Evolutionary conservation across 2,113 vertebrate species (phyloP), one percentile per base, ranked within the genome.

Genomic region (Cromileptes altivelis): DNA sequence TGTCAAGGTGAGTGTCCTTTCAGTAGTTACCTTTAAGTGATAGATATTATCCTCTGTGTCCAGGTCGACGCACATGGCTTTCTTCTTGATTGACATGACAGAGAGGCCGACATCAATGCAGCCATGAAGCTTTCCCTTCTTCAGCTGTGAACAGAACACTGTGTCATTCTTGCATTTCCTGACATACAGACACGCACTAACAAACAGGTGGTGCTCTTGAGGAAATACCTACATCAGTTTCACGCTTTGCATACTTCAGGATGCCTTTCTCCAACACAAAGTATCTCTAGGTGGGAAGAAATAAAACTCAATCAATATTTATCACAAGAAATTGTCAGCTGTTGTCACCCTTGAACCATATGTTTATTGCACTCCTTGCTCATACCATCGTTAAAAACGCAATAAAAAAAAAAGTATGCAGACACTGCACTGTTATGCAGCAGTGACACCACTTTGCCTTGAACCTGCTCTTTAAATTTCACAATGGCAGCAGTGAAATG

Each of bases 31-130:
- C 96, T 99, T 99, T 37, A 99, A 91, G 82, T 99, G 98, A 85
- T 97, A 99, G 93, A 99, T 98, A 89, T 99, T 98, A 56, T 99
- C 96, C 85, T 97, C 98, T 0, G 98, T 97, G 94, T 99, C 97
- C 73, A 99, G 88, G 84, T 99, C 98, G 42, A 99, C 97, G 88
- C 98, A 98, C 94, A 97, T 97, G 61, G 96, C 95, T 23, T 98
- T 98, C 90, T 99, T 98, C 92, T 99, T 99, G 76, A 99, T 96
- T 1, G 98, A 97, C 98, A 99, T 99, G 81, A 99, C 98, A 0
- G 98, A 99, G 70, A 99, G 97, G 12, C 98, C 98, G 1, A 99
- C 96, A 5, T 99, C 98, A 60, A 99, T 98, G 80, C 97, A 97
- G 78, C 98, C 98, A 11, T 98, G 98, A 49, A 98, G 88, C 90